Conservation (phyloP, 1,140 invertebrate genomes). For the Drosophila eugracilis region DNA sequence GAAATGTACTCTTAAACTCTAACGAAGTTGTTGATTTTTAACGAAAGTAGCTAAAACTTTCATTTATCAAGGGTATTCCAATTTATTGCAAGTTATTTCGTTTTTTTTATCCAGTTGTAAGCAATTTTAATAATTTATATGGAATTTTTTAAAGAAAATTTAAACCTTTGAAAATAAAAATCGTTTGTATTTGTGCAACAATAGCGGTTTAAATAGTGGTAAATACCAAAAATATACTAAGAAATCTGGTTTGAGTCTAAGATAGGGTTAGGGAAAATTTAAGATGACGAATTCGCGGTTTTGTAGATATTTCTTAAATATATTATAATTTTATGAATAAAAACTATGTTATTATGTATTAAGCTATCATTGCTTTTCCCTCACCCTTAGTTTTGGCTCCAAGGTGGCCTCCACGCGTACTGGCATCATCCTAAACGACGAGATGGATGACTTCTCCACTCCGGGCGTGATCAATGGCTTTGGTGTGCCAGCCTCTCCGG, state of each 20-base stretch:
- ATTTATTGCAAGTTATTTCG: neutral
- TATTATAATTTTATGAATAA: too few species aligned
- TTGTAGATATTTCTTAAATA: neutral
- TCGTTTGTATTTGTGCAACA: neutral
- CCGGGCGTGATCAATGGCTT: constrained; percentile 92
- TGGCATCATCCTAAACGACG: constrained; percentile 96
- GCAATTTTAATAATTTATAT: neutral
- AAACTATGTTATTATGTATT: too few species aligned
- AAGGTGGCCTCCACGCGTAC: constrained; percentile 91
- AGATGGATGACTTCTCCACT: constrained; percentile 98
- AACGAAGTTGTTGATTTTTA: neutral
- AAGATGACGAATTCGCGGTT: neutral
- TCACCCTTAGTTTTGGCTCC: constrained; percentile 90
- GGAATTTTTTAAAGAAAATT: neutral
- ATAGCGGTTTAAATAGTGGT: constrained; percentile 1
- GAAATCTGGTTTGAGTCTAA: too few species aligned
- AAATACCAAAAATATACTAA: neutral
- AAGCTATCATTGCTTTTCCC: too few species aligned
- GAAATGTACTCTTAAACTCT: constrained; percentile 2
- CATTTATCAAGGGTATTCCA: neutral
- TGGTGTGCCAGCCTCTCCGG: constrained; percentile 90
- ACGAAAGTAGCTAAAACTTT: neutral
- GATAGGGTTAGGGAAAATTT: too few species aligned
- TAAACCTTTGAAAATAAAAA: too few species aligned
- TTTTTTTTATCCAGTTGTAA: neutral